Base-by-base conservation (phyloP, 2,797 vertebrate species). In the Parauchenoglanis punctatus region DNA sequence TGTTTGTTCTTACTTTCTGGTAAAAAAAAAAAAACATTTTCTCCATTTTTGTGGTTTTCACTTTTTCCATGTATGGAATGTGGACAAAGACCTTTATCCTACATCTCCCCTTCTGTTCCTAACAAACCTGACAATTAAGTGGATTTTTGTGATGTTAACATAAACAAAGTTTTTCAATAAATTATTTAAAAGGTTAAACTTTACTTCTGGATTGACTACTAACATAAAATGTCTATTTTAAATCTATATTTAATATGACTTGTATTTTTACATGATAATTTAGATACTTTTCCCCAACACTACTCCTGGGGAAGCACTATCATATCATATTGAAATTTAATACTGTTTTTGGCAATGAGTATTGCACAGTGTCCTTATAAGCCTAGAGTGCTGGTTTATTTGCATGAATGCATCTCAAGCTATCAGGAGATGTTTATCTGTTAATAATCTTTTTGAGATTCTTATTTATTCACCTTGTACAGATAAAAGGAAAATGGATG, bases 241-340 rank as follows among this genome's bases (percentile, higher is more conserved):
- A 28, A 4, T 35, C 35, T 31, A 17, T 70, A n/a, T 52, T 76
- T 7, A 15, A n/a, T 49, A 76, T 52, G 12, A 49, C 25, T 76
- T 76, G 67, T 7, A 76, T 76, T n/a, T 49, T 52, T 58, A 35
- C 5, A 52, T 54, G 15, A 49, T 77, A 77, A 77, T 80, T 78
- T 78, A 78, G 8, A 35, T 58, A 28, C n/a, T 18, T 25, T 40
- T 40, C 18, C 20, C 31, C 20, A 80, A 25, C 4, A 59, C 20
- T 52, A 25, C 3, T 3, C 46, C 46, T 80, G 31, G 54, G 31
- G 77, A 80, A 59, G 20, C 56, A 12, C 31, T 80, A 56, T 7
- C 35, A 35, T 35, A 35, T 35, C 35, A 35, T 35, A 35, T 35
- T 35, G 35, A 1, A 35, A 35, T 35, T 35, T 35, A 35, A 35